Base-by-base conservation (phyloP, 2,888 invertebrate species). In the Agriopis leucophaearia region DNA sequence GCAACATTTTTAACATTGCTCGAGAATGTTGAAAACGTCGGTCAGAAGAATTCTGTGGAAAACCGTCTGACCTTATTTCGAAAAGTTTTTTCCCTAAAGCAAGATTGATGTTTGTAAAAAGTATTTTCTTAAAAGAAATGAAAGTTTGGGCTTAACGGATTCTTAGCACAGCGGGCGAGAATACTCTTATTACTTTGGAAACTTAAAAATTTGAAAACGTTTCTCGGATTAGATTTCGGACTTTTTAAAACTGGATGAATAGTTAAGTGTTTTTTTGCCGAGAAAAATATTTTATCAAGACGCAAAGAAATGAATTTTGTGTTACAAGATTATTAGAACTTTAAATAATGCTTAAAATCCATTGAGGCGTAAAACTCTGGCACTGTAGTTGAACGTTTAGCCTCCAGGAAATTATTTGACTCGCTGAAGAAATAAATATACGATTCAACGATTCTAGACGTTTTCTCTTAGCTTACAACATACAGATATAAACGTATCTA, bases 21-120 rank as follows among this genome's bases (percentile, higher is more conserved):
- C 67, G 74, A 85, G 86, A 88, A 87, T 89, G 83, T 86, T 85
- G 80, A 86, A 87, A 91, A 88, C 83, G 83, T 80, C 80, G 80
- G 82, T 81, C 59, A 78, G 79, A 83, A 85, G 78, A 82, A 85
- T 88, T 89, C 85, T 80, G 84, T 78, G 85, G 85, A 73, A 83
- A 86, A 83, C 85, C 82, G 81, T 83, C 85, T 90, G 89, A 89
- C 91, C 91, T 85, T 84, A 81, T 88, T 90, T 83, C 80, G 71
- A 77, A 87, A 89, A 89, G 79, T 90, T 68, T 45, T 90, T 84
- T 82, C 77, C 79, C 80, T 84, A 83, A 83, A 85, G 81, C 80
- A 89, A 91, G 91, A 91, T 91, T 90, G 88, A 91, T 91, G 90
- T 86, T 90, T 81, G 77, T 74, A 87, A 86, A 89, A 82, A 76